A percentile compares a stretch with the other conserved stretches of the same genome.
These are phyloP conservation scores for Caenorhabditis sp. DNA, from an alignment of 2,888 invertebrate genomes.

Conservation along the genomic window DNA sequence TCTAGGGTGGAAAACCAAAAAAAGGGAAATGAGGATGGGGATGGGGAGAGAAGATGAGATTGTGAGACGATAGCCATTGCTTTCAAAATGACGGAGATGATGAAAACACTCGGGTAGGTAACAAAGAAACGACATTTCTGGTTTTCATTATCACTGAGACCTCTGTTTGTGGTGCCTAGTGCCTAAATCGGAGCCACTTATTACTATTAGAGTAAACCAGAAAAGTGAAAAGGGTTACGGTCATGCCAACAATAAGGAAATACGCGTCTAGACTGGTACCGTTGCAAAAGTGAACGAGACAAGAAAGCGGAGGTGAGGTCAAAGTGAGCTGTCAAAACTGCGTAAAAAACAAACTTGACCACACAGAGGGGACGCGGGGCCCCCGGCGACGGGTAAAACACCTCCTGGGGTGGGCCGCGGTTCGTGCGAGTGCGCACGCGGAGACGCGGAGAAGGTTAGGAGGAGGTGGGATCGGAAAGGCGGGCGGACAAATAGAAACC, in stretches of 20 bases:
- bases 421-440: slow-evolving; percentile 57
- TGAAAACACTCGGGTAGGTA: too few relatives aligned
- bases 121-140: too few relatives aligned
- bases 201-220: too few relatives aligned
- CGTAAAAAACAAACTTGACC: slow-evolving; percentile 51
- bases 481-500: slow-evolving; percentile 53
- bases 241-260: too few relatives aligned
- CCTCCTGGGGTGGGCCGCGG: slow-evolving; percentile 34
- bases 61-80: too few relatives aligned
- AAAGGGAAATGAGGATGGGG: background rate
- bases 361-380: background rate
- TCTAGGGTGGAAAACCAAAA: slow-evolving; percentile 3
- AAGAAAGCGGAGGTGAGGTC: slow-evolving; percentile 9
- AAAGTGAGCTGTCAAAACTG: slow-evolving; percentile 52
- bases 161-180: too few relatives aligned
- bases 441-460: slow-evolving; percentile 52
- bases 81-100: too few relatives aligned
- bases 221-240: too few relatives aligned
- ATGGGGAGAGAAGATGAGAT: too few relatives aligned
- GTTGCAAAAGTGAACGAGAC: slow-evolving; percentile 25
- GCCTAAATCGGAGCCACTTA: too few relatives aligned
- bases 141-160: too few relatives aligned
- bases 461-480: slow-evolving; percentile 55
- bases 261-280: slow-evolving; percentile 40
- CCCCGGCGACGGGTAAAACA: slow-evolving; percentile 45